Evolutionary conservation across 2,888 invertebrate genomes (phyloP), one percentile per base, ranked within the genome.

Genomic region (Hirtodrosophila histrioides): DNA sequence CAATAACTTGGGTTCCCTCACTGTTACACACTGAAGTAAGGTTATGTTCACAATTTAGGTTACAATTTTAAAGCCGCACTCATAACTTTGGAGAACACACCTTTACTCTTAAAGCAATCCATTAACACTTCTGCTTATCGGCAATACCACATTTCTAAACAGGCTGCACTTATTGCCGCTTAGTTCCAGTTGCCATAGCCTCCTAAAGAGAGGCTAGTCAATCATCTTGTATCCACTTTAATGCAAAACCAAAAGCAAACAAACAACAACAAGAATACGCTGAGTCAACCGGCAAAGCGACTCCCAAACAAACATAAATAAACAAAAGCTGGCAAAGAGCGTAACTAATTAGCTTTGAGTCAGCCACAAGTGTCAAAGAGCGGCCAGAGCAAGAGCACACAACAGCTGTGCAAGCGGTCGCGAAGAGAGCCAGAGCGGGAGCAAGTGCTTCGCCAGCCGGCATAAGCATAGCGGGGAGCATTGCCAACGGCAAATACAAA

Each of bases 261-360:
- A 54, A 55, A 53, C 44, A 44, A 49, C 44, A 58, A 61, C 61
- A 37, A 61, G 17, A 57, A 64, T 45, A 4, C 39, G 61, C 73
- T 62, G 66, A 76, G 57, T 76, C 68, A 82, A 69, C 48, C 56
- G 53, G 62, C 67, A 55, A 58, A 53, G 48, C 45, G 64, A 67
- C 61, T 70, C 61, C 64, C 45, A 55, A 60, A 43, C 60, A 84
- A 80, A 78, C 75, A 73, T 75, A 78, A 83, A 78, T 75, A 81
- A 81, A 84, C 78, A 68, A 75, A 58, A 46, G 60, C 76, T 54
- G 51, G 39, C 78, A 70, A 84, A 81, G 78, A 81, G 85, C 85
- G 66, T 69, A 78, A 73, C 76, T 71, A 81, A 84, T 81, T 75
- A 75, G 40, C 78, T 69, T 70, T 67, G 53, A 63, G 43, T 66